phyloP scores from a whole-genome alignment of 2,113 vertebrate species.

The Tragelaphus scriptus region DNA sequence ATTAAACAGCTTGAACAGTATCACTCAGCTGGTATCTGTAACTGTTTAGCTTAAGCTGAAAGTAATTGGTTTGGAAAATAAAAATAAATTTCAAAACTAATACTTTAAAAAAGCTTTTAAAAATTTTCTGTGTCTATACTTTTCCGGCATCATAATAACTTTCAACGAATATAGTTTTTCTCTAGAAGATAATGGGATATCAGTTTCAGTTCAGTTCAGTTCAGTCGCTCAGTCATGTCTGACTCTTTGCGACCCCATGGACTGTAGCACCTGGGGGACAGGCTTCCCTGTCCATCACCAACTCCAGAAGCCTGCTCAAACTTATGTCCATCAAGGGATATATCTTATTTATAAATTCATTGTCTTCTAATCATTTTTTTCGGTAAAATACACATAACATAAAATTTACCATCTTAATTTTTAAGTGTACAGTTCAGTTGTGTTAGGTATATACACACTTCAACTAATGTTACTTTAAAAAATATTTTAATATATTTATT shows the following conservation, averaged over 20 bases:
- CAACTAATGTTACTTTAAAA: neutral
- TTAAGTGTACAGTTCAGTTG: neutral
- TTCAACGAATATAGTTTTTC: neutral
- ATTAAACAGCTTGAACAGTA: neutral
- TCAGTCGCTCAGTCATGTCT: neutral
- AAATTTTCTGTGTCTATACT: neutral
- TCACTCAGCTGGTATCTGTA: neutral
- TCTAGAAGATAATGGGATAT: neutral
- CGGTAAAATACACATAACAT: neutral
- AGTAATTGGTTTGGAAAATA: neutral
- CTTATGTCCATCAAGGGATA: neutral
- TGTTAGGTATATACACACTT: neutral
- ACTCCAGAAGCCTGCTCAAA: neutral
- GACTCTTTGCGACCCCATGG: neutral
- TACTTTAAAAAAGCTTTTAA: constrained; percentile 3
- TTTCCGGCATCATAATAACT: neutral
- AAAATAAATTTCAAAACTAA: constrained; percentile 14
- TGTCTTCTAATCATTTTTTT: neutral
- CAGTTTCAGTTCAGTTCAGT: neutral
- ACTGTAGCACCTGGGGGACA: neutral
- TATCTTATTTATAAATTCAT: constrained; percentile 17
- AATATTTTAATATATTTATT: neutral
- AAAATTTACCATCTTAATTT: neutral
- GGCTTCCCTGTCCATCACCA: neutral
- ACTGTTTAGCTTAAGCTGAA: neutral